These are phyloP conservation scores for Syncerus caffer DNA, from an alignment of 2,797 vertebrate species.

Conservation along the genomic window DNA sequence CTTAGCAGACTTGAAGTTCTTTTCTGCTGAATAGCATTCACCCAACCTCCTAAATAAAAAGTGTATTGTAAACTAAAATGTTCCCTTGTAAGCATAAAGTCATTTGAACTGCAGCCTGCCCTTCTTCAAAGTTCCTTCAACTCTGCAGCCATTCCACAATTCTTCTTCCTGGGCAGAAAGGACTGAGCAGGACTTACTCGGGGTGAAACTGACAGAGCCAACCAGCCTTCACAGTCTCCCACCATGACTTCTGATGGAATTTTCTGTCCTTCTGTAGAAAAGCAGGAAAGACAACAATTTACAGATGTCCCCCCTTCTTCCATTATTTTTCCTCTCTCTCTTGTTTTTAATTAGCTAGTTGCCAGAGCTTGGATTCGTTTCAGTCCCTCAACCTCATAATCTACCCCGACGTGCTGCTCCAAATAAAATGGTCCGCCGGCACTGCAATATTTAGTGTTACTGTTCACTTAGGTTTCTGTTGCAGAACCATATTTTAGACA, in stretches of 20 bases:
- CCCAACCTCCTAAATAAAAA: slow-evolving; percentile 54
- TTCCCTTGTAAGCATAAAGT: slow-evolving; percentile 58
- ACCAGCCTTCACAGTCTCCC: background rate
- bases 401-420: slow-evolving; percentile 29
- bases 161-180: background rate
- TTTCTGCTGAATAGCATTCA: slow-evolving; percentile 56
- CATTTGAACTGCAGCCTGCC: slow-evolving; percentile 48
- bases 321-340: slow-evolving; percentile 7
- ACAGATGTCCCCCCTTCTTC: background rate
- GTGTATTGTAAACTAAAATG: slow-evolving; percentile 56
- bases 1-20: slow-evolving; percentile 36
- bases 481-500: slow-evolving; percentile 76
- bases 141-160: background rate
- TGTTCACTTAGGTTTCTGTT: slow-evolving; percentile 70
- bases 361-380: slow-evolving; percentile 45
- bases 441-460: slow-evolving; percentile 53
- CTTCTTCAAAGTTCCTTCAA: slow-evolving; percentile 40
- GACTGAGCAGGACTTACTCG: background rate
- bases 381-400: background rate
- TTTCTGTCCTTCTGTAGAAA: background rate
- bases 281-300: background rate
- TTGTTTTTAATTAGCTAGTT: slow-evolving; percentile 52
- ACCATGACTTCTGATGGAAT: background rate
- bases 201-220: background rate
- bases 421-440: slow-evolving; percentile 45